phyloP scores from a whole-genome alignment of 2,797 vertebrate genomes.

The Sternotherus odoratus region DNA sequence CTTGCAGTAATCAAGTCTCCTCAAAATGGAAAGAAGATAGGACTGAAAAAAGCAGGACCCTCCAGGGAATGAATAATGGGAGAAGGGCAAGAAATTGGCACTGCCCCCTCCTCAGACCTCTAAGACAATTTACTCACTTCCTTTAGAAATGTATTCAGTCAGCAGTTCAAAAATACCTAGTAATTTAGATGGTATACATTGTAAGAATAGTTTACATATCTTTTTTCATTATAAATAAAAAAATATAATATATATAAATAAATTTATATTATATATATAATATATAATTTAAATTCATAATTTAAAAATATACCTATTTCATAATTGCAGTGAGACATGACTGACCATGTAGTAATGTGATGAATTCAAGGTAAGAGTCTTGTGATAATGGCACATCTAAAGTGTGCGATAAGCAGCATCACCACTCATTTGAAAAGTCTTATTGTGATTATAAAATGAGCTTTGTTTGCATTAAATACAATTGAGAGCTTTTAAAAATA shows the following conservation, averaged over 20 bases:
- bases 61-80: neutral
- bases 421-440: neutral
- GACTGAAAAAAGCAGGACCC: neutral
- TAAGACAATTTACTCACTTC: neutral
- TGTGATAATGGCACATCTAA: neutral
- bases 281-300: too few relatives aligned
- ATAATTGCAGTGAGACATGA: neutral
- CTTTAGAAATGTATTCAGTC: neutral
- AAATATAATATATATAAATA: too few relatives aligned
- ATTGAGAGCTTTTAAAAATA: neutral
- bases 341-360: neutral
- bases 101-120: neutral
- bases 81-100: neutral
- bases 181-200: neutral
- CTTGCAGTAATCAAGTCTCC: neutral
- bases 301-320: slow-evolving; percentile 2
- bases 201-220: neutral
- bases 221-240: slow-evolving; percentile 5
- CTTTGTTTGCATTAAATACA: slow-evolving; percentile 3
- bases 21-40: neutral
- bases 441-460: neutral
- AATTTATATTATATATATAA: too few relatives aligned
- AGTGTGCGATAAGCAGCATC: neutral
- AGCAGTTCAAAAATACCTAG: neutral
- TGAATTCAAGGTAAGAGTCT: neutral